Percentiles rank a stretch among this genome's conserved stretches.
These are phyloP conservation scores for Trochalopteron elliotii DNA, from an alignment of 2,113 vertebrate species.

Conservation along the genomic window DNA sequence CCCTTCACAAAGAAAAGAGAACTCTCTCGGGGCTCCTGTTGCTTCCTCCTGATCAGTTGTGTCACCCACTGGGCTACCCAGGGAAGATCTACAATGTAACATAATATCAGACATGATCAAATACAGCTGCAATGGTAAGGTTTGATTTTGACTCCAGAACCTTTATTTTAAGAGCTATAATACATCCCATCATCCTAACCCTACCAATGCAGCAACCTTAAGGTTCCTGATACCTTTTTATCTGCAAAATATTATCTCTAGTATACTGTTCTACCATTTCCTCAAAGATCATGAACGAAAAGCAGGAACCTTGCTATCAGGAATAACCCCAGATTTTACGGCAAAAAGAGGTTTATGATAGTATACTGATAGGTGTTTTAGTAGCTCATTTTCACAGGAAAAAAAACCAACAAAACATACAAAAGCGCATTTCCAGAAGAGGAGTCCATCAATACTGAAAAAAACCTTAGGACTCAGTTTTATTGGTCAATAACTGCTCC, in stretches of 20 bases:
- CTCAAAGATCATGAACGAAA: background rate
- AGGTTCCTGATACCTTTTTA: background rate
- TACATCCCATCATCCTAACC: background rate
- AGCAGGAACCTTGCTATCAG: background rate
- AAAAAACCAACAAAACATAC: too few relatives aligned
- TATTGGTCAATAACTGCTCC: background rate
- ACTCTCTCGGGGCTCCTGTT: accelerated
- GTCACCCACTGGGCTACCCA: background rate
- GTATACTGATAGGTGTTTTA: background rate
- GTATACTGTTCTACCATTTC: background rate
- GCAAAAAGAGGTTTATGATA: background rate
- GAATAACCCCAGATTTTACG: background rate
- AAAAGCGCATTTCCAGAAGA: background rate
- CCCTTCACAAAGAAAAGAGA: background rate
- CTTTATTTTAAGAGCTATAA: background rate
- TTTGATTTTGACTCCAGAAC: background rate
- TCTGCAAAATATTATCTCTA: background rate
- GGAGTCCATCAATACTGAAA: background rate
- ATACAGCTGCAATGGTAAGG: background rate
- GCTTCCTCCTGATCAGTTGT: accelerated
- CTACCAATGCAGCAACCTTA: background rate
- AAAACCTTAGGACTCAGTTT: background rate
- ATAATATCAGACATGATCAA: background rate
- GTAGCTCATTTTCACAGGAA: background rate
- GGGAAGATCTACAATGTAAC: accelerated